phyloP scores from a whole-genome alignment of 2,797 vertebrate genomes.

The Lepidocolaptes lacrymiger region DNA sequence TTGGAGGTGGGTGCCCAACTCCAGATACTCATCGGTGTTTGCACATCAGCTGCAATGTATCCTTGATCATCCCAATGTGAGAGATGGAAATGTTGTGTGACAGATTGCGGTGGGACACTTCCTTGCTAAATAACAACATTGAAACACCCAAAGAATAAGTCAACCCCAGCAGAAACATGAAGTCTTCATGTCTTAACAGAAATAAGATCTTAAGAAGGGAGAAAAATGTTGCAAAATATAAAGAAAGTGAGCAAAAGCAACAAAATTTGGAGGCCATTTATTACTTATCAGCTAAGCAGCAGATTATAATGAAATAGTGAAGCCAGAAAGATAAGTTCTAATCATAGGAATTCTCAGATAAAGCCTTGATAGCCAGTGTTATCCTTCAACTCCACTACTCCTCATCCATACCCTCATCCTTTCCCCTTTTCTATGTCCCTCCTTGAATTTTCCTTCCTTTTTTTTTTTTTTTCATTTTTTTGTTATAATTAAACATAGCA shows the following conservation, averaged over 20 bases:
- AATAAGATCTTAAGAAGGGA: background rate
- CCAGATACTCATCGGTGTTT: background rate
- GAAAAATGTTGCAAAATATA: background rate
- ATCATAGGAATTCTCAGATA: background rate
- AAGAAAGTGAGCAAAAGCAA: background rate
- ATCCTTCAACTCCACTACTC: background rate
- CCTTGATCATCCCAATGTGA: background rate
- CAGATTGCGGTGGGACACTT: background rate
- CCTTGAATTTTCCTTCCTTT: background rate
- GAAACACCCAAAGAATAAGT: background rate
- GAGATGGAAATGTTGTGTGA: background rate
- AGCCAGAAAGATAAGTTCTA: background rate
- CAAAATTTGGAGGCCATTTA: constrained; percentile 14
- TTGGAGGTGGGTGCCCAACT: background rate
- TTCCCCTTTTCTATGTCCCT: background rate
- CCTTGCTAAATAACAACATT: background rate
- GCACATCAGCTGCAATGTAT: background rate
- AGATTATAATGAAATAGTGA: background rate
- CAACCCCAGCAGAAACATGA: background rate
- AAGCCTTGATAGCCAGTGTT: background rate
- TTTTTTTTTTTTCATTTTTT: background rate
- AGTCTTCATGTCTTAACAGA: background rate
- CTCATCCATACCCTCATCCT: background rate
- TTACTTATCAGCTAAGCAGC: background rate
- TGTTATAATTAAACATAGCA: background rate